These are phyloP conservation scores for Carapus acus DNA, from an alignment of 2,797 vertebrate species.

Conservation along the genomic window DNA sequence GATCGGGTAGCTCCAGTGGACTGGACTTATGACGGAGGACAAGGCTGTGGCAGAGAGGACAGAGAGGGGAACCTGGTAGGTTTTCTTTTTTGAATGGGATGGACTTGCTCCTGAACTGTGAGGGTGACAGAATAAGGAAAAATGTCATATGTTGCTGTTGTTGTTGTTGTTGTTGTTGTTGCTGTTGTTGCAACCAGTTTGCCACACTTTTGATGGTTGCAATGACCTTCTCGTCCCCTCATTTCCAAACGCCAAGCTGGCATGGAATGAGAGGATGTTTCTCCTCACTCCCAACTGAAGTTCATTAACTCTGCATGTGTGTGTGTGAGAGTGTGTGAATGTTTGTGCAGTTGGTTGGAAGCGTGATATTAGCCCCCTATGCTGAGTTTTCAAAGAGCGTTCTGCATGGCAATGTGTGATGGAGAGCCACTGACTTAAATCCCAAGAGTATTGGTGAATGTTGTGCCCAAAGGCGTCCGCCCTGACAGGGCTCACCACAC, in stretches of 20 bases:
- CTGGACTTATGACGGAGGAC: constrained; percentile 59
- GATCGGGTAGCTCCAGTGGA: constrained; percentile 36
- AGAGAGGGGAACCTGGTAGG: constrained; percentile 59
- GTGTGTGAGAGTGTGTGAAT: constrained; percentile 27
- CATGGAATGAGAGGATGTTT: neutral
- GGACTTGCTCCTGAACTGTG: neutral
- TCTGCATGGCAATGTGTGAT: constrained; percentile 46
- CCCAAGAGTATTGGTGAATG: constrained; percentile 52
- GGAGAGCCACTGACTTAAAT: constrained; percentile 57
- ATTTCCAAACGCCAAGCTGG: too few species aligned
- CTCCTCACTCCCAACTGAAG: constrained; percentile 1
- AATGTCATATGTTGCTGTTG: too few species aligned
- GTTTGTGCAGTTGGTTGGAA: constrained; percentile 16
- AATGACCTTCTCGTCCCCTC: too few species aligned
- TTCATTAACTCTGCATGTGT: too few species aligned
- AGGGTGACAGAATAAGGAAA: neutral
- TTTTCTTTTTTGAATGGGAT: constrained; percentile 25
- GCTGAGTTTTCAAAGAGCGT: constrained; percentile 50
- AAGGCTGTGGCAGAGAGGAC: constrained; percentile 37
- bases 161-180: too few species aligned
- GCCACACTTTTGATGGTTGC: neutral
- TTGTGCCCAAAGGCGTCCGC: constrained; percentile 46
- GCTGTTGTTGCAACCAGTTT: too few species aligned
- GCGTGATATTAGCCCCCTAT: constrained; percentile 33
- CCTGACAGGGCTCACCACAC: constrained; percentile 54